Evolutionary conservation across 2,888 invertebrate genomes (phyloP).

Genomic region (Heteromyza rotundicornis): DNA sequence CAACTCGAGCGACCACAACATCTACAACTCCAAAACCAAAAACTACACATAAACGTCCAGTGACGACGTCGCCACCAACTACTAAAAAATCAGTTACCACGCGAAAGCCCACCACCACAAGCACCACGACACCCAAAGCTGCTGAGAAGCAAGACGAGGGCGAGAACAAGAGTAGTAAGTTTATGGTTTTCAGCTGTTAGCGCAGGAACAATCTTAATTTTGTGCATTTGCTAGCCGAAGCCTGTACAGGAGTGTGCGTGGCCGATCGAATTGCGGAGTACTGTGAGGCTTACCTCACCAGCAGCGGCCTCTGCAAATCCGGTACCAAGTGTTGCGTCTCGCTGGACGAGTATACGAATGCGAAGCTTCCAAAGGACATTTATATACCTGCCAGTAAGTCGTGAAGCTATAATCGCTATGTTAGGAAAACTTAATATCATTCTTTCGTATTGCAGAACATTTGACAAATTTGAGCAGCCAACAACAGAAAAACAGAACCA

Average conservation of each 20-base stretch:
- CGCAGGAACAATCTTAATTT: no score
- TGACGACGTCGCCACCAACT: conserved; percentile 42
- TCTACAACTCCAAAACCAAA: conserved; percentile 45
- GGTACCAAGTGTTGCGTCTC: conserved; percentile 84
- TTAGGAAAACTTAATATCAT: background rate
- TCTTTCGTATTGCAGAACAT: conserved; percentile 47
- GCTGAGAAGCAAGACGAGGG: no score
- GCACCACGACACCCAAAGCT: conserved; percentile 38
- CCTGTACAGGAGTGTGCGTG: conserved; percentile 84
- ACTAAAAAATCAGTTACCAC: conserved; percentile 45
- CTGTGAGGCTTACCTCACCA: conserved; percentile 83
- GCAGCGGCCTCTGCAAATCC: conserved; percentile 74
- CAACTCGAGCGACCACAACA: conserved; percentile 47
- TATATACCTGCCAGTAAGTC: conserved; percentile 71
- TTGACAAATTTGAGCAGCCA: conserved; percentile 47
- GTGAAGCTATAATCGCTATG: background rate
- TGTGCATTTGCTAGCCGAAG: conserved; percentile 41
- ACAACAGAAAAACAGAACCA: conserved; percentile 39
- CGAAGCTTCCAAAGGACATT: conserved; percentile 73
- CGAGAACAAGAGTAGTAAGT: no score
- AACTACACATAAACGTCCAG: conserved; percentile 43
- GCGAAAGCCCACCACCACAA: conserved; percentile 37
- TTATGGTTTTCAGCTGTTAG: no score
- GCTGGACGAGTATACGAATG: conserved; percentile 73
- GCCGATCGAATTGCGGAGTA: conserved; percentile 81